phyloP scores from a whole-genome alignment of 2,888 invertebrate genomes.

The Tetragonula carbonaria region DNA sequence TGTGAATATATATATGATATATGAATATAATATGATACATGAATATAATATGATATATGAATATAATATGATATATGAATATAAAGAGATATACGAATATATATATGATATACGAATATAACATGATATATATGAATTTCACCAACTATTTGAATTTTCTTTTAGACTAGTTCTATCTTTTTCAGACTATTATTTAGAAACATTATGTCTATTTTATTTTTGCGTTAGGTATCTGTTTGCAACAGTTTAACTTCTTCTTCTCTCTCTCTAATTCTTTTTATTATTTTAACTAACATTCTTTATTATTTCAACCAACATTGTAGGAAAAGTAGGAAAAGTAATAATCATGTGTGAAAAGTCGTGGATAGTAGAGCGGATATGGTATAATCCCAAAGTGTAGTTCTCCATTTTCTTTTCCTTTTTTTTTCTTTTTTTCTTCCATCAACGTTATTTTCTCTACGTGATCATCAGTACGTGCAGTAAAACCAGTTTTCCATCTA shows the following conservation, averaged over 20 bases:
- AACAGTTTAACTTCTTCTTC: background rate
- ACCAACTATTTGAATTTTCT: too few species aligned
- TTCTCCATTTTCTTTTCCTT: background rate
- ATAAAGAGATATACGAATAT: too few species aligned
- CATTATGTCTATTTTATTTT: too few species aligned
- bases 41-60: too few species aligned
- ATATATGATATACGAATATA: too few species aligned
- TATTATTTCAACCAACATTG: background rate
- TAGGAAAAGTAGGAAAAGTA: background rate
- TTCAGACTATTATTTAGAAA: too few species aligned
- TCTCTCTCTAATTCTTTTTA: too few species aligned
- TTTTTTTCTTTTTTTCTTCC: background rate
- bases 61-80: too few species aligned
- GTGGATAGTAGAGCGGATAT: slow-evolving; percentile 17
- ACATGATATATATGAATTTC: too few species aligned
- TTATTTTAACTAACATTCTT: background rate
- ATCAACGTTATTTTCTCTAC: background rate
- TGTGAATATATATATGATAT: too few species aligned
- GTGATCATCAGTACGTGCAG: background rate
- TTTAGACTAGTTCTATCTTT: too few species aligned
- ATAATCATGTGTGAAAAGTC: background rate
- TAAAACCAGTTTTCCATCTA: slow-evolving; percentile 25
- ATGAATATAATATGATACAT: too few species aligned
- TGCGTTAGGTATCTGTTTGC: background rate
- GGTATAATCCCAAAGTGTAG: background rate